Conservation (phyloP, 2,113 vertebrate genomes). For the Scopus umbretta region DNA sequence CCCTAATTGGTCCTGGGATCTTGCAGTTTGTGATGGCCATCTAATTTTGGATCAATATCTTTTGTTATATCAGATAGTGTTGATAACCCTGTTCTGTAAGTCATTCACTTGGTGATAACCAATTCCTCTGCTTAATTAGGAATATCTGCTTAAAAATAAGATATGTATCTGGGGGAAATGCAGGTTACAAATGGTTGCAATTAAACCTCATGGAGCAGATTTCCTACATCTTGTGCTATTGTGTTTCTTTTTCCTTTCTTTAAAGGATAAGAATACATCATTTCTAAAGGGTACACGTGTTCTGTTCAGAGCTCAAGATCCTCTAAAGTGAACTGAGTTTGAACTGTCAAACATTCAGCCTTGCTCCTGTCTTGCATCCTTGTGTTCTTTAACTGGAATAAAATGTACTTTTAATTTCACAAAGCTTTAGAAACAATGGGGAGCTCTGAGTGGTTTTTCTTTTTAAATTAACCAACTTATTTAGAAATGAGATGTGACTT, state of each 20-base stretch:
- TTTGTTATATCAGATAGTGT: not conserved
- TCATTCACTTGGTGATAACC: not conserved
- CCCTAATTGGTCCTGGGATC: not conserved
- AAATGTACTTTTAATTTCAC: not conserved
- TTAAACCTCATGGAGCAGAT: not conserved
- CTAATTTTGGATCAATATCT: not conserved
- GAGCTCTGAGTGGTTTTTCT: not conserved
- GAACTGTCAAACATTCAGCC: not conserved
- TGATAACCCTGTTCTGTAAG: not conserved
- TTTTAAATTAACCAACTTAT: not conserved
- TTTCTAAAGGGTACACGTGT: not conserved
- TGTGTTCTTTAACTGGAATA: not conserved
- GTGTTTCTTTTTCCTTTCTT: not conserved
- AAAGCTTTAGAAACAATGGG: not conserved
- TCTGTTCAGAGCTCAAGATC: not conserved
- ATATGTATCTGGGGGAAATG: not conserved
- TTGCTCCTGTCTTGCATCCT: not conserved
- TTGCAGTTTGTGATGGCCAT: not conserved
- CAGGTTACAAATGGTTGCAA: slow-evolving; percentile 31
- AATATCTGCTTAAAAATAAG: slow-evolving; percentile 19
- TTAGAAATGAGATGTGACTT: not conserved
- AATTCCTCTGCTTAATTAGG: slow-evolving; percentile 28
- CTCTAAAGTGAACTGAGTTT: not conserved
- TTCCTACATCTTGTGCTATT: not conserved
- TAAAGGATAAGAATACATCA: not conserved